Conservation (phyloP, 2,888 invertebrate species). For the Taenaris catops region DNA sequence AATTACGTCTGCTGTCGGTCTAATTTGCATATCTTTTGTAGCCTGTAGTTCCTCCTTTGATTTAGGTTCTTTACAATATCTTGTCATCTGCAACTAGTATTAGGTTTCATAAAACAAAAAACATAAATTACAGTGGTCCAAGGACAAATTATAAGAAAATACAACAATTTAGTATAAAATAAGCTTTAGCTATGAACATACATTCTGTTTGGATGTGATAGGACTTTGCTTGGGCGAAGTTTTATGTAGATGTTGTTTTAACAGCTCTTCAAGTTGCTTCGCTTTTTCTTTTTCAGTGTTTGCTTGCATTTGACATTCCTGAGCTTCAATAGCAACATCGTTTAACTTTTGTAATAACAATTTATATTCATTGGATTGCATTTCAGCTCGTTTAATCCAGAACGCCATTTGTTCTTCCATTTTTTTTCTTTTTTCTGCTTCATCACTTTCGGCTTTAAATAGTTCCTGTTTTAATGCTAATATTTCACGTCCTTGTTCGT, state of each 20-base stretch:
- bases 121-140: no score
- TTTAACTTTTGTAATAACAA: conserved; percentile 54
- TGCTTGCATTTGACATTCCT: conserved; percentile 47
- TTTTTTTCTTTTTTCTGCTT: conserved; percentile 44
- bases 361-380: conserved; percentile 58
- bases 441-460: conserved; percentile 43
- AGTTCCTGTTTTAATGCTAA: conserved; percentile 64
- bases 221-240: conserved; percentile 20
- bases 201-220: conserved; percentile 18
- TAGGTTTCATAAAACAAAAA: no score
- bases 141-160: no score
- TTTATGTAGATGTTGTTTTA: conserved; percentile 39
- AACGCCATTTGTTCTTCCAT: conserved; percentile 48
- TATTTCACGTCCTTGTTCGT: conserved; percentile 76
- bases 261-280: conserved; percentile 41
- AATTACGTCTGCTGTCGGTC: conserved; percentile 36
- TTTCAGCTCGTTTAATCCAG: conserved; percentile 55
- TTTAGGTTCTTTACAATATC: conserved; percentile 6
- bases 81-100: conserved; percentile 5
- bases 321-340: conserved; percentile 52
- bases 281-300: conserved; percentile 49
- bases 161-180: no score
- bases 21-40: conserved; percentile 25
- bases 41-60: conserved; percentile 22
- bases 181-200: no score